phyloP scores from a whole-genome alignment of 2,113 vertebrate species.

The Echinops telfairi region DNA sequence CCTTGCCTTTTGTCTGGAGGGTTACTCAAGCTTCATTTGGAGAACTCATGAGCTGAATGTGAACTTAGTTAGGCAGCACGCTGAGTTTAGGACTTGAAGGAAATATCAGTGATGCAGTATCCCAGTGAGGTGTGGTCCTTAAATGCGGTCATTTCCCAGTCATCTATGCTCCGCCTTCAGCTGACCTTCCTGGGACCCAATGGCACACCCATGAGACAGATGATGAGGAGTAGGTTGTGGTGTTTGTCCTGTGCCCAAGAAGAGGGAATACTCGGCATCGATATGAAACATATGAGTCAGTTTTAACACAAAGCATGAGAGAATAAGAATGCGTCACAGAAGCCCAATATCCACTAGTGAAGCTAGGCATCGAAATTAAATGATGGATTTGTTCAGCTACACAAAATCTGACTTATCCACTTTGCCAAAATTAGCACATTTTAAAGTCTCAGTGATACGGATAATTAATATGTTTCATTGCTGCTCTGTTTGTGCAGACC shows the following conservation, averaged over 20 bases:
- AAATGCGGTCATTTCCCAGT: conserved; percentile 10
- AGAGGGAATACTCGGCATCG: background rate
- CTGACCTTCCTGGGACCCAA: background rate
- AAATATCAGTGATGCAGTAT: conserved; percentile 22
- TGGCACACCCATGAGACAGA: background rate
- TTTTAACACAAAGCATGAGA: conserved; percentile 43
- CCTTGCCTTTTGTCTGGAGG: conserved; percentile 40
- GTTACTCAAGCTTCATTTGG: conserved; percentile 42
- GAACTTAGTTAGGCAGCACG: conserved; percentile 27
- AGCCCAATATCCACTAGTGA: conserved; percentile 49
- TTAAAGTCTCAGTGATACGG: conserved; percentile 65
- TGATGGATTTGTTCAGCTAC: conserved; percentile 72
- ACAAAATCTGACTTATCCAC: conserved; percentile 73
- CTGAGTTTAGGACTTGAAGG: background rate
- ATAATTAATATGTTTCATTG: conserved; percentile 76
- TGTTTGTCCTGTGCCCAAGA: conserved; percentile 47
- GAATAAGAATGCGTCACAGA: conserved; percentile 4
- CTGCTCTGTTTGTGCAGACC: conserved; percentile 61
- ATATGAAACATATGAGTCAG: conserved; percentile 47
- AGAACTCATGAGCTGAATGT: conserved; percentile 27
- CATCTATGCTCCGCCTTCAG: background rate
- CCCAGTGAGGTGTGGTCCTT: background rate
- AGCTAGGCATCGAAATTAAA: conserved; percentile 54
- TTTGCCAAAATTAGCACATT: conserved; percentile 76
- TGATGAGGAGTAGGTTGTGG: conserved; percentile 8